A percentile compares a stretch with the other conserved stretches of the same genome.
phyloP scores from a whole-genome alignment of 2,888 invertebrate species.

The Xestobium rufovillosum region DNA sequence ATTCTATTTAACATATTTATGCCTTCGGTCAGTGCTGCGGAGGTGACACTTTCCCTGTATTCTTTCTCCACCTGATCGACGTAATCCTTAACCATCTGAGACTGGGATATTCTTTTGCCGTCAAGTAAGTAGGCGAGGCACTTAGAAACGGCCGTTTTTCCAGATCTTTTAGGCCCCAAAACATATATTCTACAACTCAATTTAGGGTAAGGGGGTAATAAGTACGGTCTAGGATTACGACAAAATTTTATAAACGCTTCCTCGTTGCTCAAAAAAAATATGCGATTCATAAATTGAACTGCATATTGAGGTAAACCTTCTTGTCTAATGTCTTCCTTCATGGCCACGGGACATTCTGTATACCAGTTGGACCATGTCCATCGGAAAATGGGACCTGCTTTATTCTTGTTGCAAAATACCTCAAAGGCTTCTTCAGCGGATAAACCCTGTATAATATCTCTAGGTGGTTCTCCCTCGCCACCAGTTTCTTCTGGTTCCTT shows the following conservation, averaged over 20 bases:
- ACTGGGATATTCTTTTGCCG: slow-evolving; percentile 43
- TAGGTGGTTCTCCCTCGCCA: slow-evolving; percentile 17
- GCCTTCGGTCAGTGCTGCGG: slow-evolving; percentile 28
- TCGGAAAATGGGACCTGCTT: slow-evolving; percentile 35
- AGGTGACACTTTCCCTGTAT: slow-evolving; percentile 24
- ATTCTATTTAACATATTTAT: slow-evolving; percentile 27
- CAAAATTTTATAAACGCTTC: slow-evolving; percentile 49
- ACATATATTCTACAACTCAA: slow-evolving; percentile 53
- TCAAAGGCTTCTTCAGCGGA: slow-evolving; percentile 36
- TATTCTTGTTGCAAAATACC: slow-evolving; percentile 30
- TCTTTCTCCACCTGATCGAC: slow-evolving; percentile 26
- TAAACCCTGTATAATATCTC: slow-evolving; percentile 21
- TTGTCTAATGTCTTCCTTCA: slow-evolving; percentile 47
- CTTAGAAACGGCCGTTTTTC: slow-evolving; percentile 52
- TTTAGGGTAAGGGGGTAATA: slow-evolving; percentile 51
- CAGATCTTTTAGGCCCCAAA: slow-evolving; percentile 52
- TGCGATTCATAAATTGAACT: slow-evolving; percentile 53
- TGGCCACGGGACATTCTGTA: slow-evolving; percentile 56
- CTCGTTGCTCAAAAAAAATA: slow-evolving; percentile 52
- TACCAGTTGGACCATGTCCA: slow-evolving; percentile 53
- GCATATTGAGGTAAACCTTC: slow-evolving; percentile 50
- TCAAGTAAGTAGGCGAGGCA: slow-evolving; percentile 50
- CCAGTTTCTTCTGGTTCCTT: slow-evolving; percentile 14
- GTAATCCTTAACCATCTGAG: slow-evolving; percentile 28
- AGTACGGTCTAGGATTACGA: slow-evolving; percentile 55